phyloP scores from a whole-genome alignment of 2,113 vertebrate species.

The Podilymbus podiceps region DNA sequence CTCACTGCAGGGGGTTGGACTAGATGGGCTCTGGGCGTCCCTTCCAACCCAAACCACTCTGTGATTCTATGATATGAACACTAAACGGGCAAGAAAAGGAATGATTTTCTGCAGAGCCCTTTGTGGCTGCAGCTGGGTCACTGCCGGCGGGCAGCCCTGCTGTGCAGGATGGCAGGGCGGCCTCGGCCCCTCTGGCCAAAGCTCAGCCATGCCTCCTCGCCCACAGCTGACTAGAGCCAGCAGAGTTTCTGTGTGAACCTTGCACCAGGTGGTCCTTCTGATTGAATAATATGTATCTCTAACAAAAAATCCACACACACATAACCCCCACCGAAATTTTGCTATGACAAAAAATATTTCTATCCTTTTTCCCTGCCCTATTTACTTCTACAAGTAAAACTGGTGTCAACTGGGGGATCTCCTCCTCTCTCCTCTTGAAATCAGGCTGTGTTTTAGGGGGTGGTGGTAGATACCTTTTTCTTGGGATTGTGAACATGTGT shows the following conservation, averaged over 20 bases:
- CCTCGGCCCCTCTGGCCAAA: neutral
- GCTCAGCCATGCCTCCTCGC: neutral
- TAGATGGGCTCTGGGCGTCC: too few relatives aligned
- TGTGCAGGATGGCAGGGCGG: fast-evolving
- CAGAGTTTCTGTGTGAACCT: neutral
- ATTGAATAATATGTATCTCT: neutral
- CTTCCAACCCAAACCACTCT: too few relatives aligned
- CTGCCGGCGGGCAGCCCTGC: neutral
- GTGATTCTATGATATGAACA: too few relatives aligned
- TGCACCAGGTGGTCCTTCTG: neutral
- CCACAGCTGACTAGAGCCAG: neutral
- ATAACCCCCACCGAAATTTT: neutral
- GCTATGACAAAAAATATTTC: neutral
- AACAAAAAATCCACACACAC: neutral
- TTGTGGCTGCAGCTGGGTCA: neutral
- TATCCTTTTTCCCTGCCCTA: neutral
- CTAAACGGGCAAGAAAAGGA: neutral
- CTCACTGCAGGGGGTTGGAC: too few relatives aligned
- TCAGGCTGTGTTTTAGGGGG: neutral
- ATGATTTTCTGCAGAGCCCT: neutral
- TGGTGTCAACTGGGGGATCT: neutral
- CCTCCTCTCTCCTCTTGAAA: neutral
- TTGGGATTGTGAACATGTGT: neutral
- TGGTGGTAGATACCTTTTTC: neutral
- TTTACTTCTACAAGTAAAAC: neutral